phyloP scores from a whole-genome alignment of 2,888 invertebrate genomes.

The Spodoptera picta region DNA sequence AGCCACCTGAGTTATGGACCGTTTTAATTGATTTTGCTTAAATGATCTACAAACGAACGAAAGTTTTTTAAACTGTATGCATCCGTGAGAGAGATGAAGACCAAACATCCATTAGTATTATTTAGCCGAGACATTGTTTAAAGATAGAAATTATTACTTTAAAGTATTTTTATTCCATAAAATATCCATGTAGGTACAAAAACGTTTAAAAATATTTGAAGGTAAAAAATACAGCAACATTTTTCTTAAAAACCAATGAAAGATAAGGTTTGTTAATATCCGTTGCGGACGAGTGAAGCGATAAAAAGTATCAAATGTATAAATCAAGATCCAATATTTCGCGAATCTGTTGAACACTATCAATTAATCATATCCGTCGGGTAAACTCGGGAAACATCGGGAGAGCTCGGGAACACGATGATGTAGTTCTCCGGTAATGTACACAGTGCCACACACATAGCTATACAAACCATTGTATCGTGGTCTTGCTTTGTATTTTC shows the following conservation, averaged over 20 bases:
- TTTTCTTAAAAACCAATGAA: conserved; percentile 1
- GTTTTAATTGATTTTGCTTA: conserved; percentile 39
- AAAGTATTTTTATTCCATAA: too few species aligned
- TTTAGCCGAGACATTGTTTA: too few species aligned
- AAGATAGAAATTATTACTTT: too few species aligned
- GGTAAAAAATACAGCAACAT: background rate
- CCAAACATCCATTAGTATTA: too few species aligned
- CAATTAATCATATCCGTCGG: conserved; percentile 50
- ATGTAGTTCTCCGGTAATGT: conserved; percentile 53
- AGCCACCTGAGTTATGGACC: conserved; percentile 28
- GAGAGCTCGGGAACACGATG: conserved; percentile 21
- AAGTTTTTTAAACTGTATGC: too few species aligned
- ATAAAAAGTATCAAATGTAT: conserved; percentile 30
- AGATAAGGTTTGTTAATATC: conserved; percentile 1
- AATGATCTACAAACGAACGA: conserved; percentile 7
- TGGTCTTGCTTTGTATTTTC: too few species aligned
- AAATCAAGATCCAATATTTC: conserved; percentile 50
- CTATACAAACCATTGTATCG: too few species aligned
- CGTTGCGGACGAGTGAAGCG: conserved; percentile 3
- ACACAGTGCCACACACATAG: too few species aligned
- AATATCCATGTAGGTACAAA: too few species aligned
- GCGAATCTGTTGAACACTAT: conserved; percentile 42
- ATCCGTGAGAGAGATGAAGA: too few species aligned
- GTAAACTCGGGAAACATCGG: conserved; percentile 21
- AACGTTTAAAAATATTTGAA: too few species aligned